Conservation (phyloP, 1,140 invertebrate species). For the Diorhabda carinulata region DNA sequence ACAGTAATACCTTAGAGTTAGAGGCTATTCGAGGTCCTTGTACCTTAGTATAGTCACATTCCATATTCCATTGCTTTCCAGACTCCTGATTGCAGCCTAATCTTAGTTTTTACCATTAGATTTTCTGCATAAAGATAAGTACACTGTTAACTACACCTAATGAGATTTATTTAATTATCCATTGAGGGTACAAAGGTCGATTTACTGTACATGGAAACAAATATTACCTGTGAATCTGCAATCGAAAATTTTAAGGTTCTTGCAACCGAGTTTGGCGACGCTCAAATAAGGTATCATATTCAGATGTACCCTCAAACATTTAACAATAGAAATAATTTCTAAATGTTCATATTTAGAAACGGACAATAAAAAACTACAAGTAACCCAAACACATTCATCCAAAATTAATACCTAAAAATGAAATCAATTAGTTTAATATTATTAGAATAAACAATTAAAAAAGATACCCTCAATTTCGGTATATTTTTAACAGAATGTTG, state of each 20-base stretch:
- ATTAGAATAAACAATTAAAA: conserved; percentile 5
- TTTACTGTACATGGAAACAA: too few species aligned
- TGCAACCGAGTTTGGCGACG: conserved; percentile 37
- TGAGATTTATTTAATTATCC: not conserved
- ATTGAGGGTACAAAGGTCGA: not conserved
- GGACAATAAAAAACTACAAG: conserved; percentile 35
- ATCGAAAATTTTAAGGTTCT: conserved; percentile 38
- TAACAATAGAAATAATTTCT: conserved; percentile 39
- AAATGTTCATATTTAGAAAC: conserved; percentile 37
- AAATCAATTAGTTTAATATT: conserved; percentile 5
- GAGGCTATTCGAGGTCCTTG: too few species aligned
- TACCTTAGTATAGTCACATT: too few species aligned
- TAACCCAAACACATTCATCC: conserved; percentile 37
- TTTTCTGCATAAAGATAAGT: too few species aligned
- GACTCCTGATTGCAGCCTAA: too few species aligned
- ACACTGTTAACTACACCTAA: too few species aligned
- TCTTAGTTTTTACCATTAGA: too few species aligned
- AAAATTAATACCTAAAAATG: conserved; percentile 37
- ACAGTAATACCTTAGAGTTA: too few species aligned
- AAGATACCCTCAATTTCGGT: conserved; percentile 35
- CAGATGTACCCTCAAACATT: conserved; percentile 34
- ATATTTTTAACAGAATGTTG: conserved; percentile 25
- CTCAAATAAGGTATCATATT: conserved; percentile 35
- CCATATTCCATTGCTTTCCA: too few species aligned
- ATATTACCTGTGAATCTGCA: conserved; percentile 33